phyloP scores from a whole-genome alignment of 2,888 invertebrate genomes.

The Acrocyrtus sp. region DNA sequence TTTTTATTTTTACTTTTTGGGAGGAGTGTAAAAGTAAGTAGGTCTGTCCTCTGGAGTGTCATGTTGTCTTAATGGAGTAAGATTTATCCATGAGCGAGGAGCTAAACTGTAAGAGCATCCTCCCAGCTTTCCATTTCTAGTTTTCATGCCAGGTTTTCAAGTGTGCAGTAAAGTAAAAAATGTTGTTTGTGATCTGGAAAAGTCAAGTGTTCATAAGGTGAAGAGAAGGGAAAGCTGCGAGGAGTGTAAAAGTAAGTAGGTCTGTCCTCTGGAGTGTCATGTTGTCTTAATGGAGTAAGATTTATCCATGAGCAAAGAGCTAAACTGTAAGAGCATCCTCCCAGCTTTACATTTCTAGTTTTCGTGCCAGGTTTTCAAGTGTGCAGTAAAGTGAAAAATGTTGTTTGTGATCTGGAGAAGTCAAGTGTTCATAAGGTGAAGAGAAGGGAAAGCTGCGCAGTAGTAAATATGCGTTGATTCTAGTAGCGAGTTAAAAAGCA shows the following conservation, averaged over 20 bases:
- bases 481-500: too few relatives aligned
- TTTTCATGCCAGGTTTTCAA: neutral
- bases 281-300: slow-evolving; percentile 4
- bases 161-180: neutral
- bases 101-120: neutral
- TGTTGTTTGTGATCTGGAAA: neutral
- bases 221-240: too few relatives aligned
- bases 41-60: too few relatives aligned
- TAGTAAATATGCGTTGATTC: neutral
- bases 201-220: too few relatives aligned
- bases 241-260: too few relatives aligned
- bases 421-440: slow-evolving; percentile 2
- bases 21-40: neutral
- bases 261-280: slow-evolving; percentile 8
- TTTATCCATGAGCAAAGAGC: neutral
- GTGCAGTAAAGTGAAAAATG: too few relatives aligned
- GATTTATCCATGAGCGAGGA: slow-evolving; percentile 6
- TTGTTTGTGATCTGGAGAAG: neutral
- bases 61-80: too few relatives aligned
- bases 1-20: neutral
- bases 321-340: neutral
- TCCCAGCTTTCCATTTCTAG: neutral
- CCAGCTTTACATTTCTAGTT: too few relatives aligned
- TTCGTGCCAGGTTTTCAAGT: too few relatives aligned
- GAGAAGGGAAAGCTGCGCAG: too few relatives aligned